Conservation (phyloP, 2,888 invertebrate genomes). For the Conomelus anceps region DNA sequence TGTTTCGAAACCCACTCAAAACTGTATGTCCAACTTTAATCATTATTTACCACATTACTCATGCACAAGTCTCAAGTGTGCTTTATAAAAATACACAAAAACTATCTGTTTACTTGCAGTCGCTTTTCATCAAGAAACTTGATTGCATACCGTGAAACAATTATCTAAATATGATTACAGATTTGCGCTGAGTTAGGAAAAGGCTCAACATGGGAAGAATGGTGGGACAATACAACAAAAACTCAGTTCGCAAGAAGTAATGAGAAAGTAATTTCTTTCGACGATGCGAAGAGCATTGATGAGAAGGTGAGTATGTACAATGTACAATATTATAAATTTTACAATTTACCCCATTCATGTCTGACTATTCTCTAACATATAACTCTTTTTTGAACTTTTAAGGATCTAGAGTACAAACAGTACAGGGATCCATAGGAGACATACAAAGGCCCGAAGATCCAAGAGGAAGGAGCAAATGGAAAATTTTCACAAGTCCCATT, state of each 20-base stretch:
- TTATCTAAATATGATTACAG: conserved; percentile 40
- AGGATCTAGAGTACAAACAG: too few species aligned
- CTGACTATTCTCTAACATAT: too few species aligned
- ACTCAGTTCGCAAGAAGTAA: conserved; percentile 58
- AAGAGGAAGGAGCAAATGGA: not conserved
- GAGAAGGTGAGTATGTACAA: conserved; percentile 55
- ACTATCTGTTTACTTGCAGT: too few species aligned
- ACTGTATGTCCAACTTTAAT: too few species aligned
- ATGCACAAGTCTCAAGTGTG: not conserved
- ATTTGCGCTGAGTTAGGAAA: conserved; percentile 59
- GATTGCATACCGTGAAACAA: too few species aligned
- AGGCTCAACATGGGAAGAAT: conserved; percentile 56
- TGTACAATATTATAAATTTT: conserved; percentile 8
- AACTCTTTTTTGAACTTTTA: too few species aligned
- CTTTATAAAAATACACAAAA: not conserved
- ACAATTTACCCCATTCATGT: too few species aligned
- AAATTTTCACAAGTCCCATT: not conserved
- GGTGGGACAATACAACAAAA: conserved; percentile 61
- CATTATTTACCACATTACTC: not conserved
- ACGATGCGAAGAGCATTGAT: conserved; percentile 64
- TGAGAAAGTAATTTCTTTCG: conserved; percentile 65
- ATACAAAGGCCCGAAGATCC: too few species aligned
- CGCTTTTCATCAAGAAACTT: too few species aligned
- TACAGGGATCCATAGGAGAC: too few species aligned
- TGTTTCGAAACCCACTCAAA: too few species aligned